These are phyloP conservation scores for Melanostigma gelatinosum DNA, from an alignment of 2,113 vertebrate species.

Conservation along the genomic window DNA sequence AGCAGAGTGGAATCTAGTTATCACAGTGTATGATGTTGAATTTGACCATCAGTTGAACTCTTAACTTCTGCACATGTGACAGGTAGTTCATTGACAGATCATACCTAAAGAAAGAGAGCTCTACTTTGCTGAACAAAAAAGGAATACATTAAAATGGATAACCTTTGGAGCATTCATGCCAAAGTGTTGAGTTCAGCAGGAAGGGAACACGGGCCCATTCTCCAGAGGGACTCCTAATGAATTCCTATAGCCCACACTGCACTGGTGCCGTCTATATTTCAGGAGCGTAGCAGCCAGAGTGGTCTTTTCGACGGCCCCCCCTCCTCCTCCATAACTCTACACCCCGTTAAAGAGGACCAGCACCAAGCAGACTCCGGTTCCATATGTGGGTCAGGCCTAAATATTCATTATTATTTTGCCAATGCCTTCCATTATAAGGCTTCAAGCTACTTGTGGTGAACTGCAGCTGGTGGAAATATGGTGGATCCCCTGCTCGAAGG, in stretches of 20 bases:
- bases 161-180: slow-evolving; percentile 1
- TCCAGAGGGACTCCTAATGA: slow-evolving; percentile 64
- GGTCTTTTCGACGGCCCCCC: neutral
- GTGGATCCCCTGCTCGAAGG: neutral
- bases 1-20: neutral
- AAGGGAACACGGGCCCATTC: slow-evolving; percentile 9
- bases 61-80: neutral
- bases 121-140: neutral
- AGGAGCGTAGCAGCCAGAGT: slow-evolving; percentile 50
- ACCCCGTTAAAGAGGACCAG: slow-evolving; percentile 11
- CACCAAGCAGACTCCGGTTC: neutral
- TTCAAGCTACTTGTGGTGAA: neutral
- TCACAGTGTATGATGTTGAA: neutral
- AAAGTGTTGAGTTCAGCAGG: slow-evolving; percentile 23
- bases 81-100: neutral
- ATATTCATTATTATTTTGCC: slow-evolving; percentile 34
- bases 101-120: neutral
- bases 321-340: neutral
- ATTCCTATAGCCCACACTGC: slow-evolving; percentile 42
- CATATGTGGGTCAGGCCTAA: slow-evolving; percentile 63
- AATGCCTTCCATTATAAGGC: slow-evolving; percentile 25
- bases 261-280: slow-evolving; percentile 73
- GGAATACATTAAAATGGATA: neutral
- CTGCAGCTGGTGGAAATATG: slow-evolving; percentile 25
- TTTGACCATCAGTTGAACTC: neutral